Conservation (phyloP, 2,113 vertebrate species). For the Cinclus cinclus region DNA sequence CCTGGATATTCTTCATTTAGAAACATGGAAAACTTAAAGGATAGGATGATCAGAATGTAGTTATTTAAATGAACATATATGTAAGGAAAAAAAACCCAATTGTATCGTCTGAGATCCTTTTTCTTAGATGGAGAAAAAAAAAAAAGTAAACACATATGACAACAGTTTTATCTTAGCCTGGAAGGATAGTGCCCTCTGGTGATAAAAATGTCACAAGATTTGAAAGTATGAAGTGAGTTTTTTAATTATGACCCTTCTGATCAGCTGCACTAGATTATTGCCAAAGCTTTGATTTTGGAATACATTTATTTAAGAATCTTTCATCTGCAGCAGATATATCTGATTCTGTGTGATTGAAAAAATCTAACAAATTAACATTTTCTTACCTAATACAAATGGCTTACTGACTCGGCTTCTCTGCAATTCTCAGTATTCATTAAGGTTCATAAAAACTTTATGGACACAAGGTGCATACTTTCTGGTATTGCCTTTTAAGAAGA, state of each 20-base stretch:
- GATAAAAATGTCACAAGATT: conserved; percentile 4
- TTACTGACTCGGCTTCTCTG: background rate
- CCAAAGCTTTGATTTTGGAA: background rate
- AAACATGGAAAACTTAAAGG: background rate
- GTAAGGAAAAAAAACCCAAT: background rate
- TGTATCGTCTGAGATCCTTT: background rate
- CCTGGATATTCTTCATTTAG: background rate
- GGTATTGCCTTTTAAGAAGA: background rate
- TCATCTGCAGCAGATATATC: background rate
- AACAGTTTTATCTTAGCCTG: background rate
- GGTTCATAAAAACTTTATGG: background rate
- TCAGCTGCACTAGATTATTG: background rate
- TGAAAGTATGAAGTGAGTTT: background rate
- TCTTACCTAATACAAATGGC: background rate
- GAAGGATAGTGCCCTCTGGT: conserved; percentile 67
- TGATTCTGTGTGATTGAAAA: background rate
- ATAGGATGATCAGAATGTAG: background rate
- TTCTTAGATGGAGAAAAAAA: background rate
- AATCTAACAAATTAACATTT: background rate
- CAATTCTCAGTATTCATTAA: background rate
- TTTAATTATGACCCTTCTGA: background rate
- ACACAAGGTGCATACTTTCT: background rate
- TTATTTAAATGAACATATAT: background rate
- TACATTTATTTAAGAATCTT: background rate
- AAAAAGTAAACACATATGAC: background rate